Conservation (phyloP, 1,140 invertebrate species). For the Tribolium castaneum region DNA sequence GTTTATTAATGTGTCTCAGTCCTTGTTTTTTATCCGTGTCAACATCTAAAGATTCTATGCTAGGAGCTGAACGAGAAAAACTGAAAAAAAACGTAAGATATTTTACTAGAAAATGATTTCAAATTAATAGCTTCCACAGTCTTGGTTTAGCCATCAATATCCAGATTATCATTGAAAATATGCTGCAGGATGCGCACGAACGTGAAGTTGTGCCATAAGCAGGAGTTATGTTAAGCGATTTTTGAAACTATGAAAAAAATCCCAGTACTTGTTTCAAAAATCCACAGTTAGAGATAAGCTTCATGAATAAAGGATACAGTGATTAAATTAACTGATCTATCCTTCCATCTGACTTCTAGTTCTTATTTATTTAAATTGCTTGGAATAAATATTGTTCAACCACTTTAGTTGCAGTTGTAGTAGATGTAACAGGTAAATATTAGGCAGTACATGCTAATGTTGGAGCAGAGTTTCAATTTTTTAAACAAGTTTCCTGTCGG, state of each 20-base stretch:
- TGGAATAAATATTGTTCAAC: not conserved
- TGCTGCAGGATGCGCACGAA: not conserved
- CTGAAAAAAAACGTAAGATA: not conserved
- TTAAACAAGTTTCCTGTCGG: not conserved
- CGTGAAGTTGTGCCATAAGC: not conserved
- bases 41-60: too few species aligned
- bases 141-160: not conserved
- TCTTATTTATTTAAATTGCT: not conserved
- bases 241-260: not conserved
- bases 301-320: not conserved
- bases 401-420: not conserved
- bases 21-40: too few species aligned
- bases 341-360: not conserved
- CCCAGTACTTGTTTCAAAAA: not conserved
- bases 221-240: not conserved
- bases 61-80: too few species aligned
- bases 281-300: not conserved
- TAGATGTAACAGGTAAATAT: not conserved
- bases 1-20: too few species aligned
- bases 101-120: not conserved
- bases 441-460: not conserved
- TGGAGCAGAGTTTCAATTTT: not conserved
- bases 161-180: not conserved
- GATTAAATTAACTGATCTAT: not conserved
- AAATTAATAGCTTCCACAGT: not conserved